Percentiles rank a stretch among this genome's conserved stretches.
These are phyloP conservation scores for Brachyalestes nurse DNA, from an alignment of 2,797 vertebrate species.

Conservation along the genomic window DNA sequence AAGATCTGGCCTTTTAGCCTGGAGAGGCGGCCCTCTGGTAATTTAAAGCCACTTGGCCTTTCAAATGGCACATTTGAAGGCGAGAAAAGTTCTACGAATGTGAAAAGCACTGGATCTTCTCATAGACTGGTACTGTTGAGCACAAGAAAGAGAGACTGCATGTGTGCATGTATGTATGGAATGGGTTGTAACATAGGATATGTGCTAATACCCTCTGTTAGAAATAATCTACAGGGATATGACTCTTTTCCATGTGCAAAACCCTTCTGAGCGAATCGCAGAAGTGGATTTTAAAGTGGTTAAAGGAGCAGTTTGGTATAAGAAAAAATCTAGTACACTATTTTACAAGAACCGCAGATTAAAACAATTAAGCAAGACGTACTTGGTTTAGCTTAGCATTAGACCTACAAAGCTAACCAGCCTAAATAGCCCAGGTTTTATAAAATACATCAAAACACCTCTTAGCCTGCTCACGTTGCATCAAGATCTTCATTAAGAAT, in stretches of 20 bases:
- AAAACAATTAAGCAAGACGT: no score
- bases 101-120: conserved; percentile 45
- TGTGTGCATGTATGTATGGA: not conserved
- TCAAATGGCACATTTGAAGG: conserved; percentile 54
- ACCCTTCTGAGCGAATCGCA: no score
- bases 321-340: no score
- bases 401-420: no score
- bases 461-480: no score
- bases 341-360: no score
- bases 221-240: not conserved
- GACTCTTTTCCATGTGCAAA: not conserved
- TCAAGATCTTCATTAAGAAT: no score
- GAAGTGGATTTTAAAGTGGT: not conserved
- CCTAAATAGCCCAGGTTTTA: no score
- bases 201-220: not conserved
- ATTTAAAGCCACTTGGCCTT: conserved; percentile 63
- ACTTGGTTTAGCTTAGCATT: no score
- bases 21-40: conserved; percentile 45
- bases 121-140: conserved; percentile 17
- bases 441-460: no score
- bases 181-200: not conserved
- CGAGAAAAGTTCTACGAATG: conserved; percentile 25
- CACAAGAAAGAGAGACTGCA: conserved; percentile 10
- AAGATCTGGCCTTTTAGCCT: conserved; percentile 57
- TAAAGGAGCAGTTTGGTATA: no score